These are phyloP conservation scores for Microplitis mediator DNA, from an alignment of 1,140 invertebrate genomes.

Conservation along the genomic window DNA sequence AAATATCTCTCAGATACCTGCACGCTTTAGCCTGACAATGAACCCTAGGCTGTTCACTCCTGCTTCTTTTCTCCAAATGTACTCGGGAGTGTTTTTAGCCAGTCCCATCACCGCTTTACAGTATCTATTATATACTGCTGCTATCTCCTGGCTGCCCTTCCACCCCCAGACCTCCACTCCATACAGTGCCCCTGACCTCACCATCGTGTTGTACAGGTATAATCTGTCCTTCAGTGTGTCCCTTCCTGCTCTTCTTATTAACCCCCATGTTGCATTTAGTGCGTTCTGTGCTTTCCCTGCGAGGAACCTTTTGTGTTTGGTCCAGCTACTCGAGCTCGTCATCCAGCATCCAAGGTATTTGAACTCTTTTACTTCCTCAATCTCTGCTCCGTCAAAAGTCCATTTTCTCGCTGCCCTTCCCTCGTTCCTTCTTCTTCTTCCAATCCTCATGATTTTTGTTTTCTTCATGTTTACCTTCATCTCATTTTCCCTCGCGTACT, in stretches of 20 bases:
- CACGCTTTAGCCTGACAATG: too few species aligned
- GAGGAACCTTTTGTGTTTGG: neutral
- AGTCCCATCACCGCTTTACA: neutral
- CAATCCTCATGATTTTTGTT: too few species aligned
- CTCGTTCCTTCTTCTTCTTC: too few species aligned
- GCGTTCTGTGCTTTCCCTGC: slow-evolving; percentile 13
- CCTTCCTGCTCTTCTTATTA: neutral
- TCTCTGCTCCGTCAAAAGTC: too few species aligned
- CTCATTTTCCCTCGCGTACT: too few species aligned
- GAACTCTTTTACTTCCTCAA: neutral
- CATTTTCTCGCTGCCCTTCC: too few species aligned
- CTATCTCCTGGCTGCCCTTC: neutral
- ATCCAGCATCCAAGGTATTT: slow-evolving; percentile 6
- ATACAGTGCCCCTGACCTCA: slow-evolving; percentile 18
- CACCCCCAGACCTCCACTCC: slow-evolving; percentile 22
- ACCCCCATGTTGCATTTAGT: slow-evolving; percentile 15
- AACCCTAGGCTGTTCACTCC: too few species aligned
- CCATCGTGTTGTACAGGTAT: slow-evolving; percentile 6
- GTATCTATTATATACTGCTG: neutral
- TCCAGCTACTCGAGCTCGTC: neutral
- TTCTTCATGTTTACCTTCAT: too few species aligned
- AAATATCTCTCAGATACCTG: too few species aligned
- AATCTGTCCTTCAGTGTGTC: neutral
- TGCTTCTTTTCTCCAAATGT: neutral
- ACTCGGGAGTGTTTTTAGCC: neutral